Percentiles rank a stretch among this genome's conserved stretches.
These are phyloP conservation scores for Andrena trimmerana DNA, from an alignment of 2,888 invertebrate genomes.

Conservation along the genomic window DNA sequence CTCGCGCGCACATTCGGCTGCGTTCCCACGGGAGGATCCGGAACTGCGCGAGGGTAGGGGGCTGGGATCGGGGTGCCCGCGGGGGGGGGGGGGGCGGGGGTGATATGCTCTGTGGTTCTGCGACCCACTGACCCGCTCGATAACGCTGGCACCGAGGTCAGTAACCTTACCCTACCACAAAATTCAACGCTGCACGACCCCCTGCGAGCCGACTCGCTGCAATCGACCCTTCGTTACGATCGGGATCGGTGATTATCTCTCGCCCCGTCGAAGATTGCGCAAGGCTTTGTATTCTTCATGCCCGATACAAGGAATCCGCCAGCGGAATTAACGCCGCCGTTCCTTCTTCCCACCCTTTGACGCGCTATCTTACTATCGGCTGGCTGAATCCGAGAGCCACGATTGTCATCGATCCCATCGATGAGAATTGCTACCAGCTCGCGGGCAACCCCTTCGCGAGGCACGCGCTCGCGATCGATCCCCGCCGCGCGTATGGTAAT, in stretches of 20 bases:
- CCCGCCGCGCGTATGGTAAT: neutral
- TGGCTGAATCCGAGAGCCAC: no score
- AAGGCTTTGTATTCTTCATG: neutral
- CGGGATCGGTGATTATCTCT: conserved; percentile 39
- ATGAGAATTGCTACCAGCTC: neutral
- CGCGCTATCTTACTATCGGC: no score
- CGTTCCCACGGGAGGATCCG: conserved; percentile 79
- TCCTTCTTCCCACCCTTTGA: neutral
- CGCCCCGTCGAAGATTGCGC: conserved; percentile 2
- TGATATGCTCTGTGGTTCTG: conserved; percentile 86
- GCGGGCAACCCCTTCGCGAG: neutral
- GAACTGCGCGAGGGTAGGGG: conserved; percentile 83
- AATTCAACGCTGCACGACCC: conserved; percentile 69
- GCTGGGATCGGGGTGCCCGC: conserved; percentile 57
- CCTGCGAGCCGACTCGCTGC: conserved; percentile 27
- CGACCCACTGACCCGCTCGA: conserved; percentile 89
- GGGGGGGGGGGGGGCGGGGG: conserved; percentile 46
- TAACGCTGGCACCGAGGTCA: conserved; percentile 84
- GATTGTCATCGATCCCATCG: neutral
- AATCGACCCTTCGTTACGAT: conserved; percentile 47
- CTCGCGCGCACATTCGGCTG: conserved; percentile 63
- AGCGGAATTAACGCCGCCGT: neutral
- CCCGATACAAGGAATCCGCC: neutral
- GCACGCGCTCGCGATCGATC: conserved; percentile 6
- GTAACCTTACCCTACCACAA: conserved; percentile 81